Evolutionary conservation across 2,113 vertebrate genomes (phyloP), one percentile per base, ranked within the genome.

Genomic region (Pluvialis apricaria): DNA sequence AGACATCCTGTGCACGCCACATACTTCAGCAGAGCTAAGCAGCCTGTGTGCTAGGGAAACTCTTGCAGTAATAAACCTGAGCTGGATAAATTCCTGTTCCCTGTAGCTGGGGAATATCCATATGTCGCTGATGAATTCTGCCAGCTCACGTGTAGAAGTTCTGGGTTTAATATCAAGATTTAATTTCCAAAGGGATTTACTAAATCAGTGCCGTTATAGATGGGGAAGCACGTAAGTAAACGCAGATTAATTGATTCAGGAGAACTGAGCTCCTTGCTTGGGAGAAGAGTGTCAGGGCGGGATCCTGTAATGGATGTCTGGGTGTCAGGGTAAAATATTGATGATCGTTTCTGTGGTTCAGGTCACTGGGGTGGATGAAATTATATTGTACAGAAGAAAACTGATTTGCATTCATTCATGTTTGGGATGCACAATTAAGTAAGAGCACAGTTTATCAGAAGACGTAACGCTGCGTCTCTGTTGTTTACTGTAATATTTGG

Each of bases 151-250:
- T 79, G n/a, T 72, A 26, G 5, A 75, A 75, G 16, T 82, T 96
- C 70, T 92, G n/a, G 20, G 42, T 94, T 96, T 97, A 64, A 87
- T 71, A 47, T 31, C 4, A 51, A 64, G 82, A 38, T 91, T 92
- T 90, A 72, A 77, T 91, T 97, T 96, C 95, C 62, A 65, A 65
- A 89, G 32, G 19, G 55, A 80, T 96, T 95, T 92, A 90, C 82
- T 92, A 88, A 88, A 71, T 90, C 40, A 24, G n/a, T 28, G 38
- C 44, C 9, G 1, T 85, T 70, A 69, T 71, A 81, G 76, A 91
- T 94, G 72, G 40, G 32, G 54, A 79, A 92, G 11, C 84, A 81
- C 1, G 1, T 78, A 93, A 82, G 49, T 96, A 96, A 95, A 92
- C 25, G 10, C 19, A 75, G 60, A 73, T 86, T 77, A 32, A 94